Evolutionary conservation across 2,888 invertebrate genomes (phyloP), one percentile per base, ranked within the genome.

Genomic region (Lasius platythorax): DNA sequence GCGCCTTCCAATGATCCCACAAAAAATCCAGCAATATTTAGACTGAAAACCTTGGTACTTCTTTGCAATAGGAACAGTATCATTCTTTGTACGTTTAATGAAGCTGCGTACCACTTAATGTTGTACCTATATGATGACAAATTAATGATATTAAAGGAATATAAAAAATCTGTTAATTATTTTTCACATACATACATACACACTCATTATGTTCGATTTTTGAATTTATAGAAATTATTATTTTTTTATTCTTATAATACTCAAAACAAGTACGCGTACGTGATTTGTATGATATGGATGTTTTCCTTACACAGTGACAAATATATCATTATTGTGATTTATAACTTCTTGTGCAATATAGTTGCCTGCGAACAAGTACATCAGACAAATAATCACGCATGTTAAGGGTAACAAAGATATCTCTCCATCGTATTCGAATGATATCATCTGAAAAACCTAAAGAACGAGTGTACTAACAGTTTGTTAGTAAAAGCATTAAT

Each of bases 41-140:
- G 0, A 61, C 2, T 74, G 4, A 66, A 76, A 11, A 1, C 8
- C 2, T 66, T 76, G 11, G 0, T 66, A 46, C 18, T 2, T 15
- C 76, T 76, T 66, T 66, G 64, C 18, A 76, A 37, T 28, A 76
- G 0, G 2, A 76, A 76, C 11, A 76, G 0, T 37, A 76, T 40
- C 50, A 76, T 28, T 3, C 53, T 76, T 5, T 76, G 76, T 40
- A 76, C 12, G 11, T 66, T 15, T 12, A 66, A 37, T 0, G 76
- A 37, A 18, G 66, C 53, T 15, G 18, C 0, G 3, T 76, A 76
- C 76, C 76, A 76, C 0, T 37, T 50, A 23, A 76, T 3, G 11
- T 15, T 23, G 12, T 76, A 76, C 11, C 76, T 76, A 33, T 3
- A 15, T 30, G 0, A 56, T 40, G 15, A 58, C 3, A 4, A 63